phyloP scores from a whole-genome alignment of 2,113 vertebrate species.

The Hucho hucho region DNA sequence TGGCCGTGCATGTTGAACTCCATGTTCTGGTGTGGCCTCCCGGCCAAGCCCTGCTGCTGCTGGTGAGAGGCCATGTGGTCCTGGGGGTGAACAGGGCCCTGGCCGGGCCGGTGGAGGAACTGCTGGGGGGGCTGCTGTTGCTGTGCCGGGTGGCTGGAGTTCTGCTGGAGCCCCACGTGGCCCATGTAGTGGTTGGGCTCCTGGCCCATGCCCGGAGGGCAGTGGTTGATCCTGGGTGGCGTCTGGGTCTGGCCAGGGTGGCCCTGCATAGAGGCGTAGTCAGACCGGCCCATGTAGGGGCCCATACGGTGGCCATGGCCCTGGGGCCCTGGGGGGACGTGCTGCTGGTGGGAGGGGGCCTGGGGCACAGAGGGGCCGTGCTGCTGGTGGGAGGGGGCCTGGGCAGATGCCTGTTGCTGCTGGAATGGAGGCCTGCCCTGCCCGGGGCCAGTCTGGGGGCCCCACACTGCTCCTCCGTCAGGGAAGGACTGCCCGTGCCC shows the following conservation, averaged over 20 bases:
- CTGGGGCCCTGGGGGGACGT: slow-evolving; percentile 78
- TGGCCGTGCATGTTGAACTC: slow-evolving; percentile 90
- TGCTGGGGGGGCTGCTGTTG: slow-evolving; percentile 66
- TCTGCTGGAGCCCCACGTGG: slow-evolving; percentile 72
- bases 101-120: slow-evolving; percentile 81
- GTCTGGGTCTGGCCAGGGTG: slow-evolving; percentile 79
- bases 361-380: no score
- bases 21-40: slow-evolving; percentile 83
- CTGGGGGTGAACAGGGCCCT: slow-evolving; percentile 47
- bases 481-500: slow-evolving; percentile 82
- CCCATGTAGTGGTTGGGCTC: slow-evolving; percentile 81
- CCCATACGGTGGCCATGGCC: slow-evolving; percentile 88
- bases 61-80: slow-evolving; percentile 87
- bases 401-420: slow-evolving; percentile 67
- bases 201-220: slow-evolving; percentile 87
- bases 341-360: slow-evolving; percentile 49
- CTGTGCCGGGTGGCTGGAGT: slow-evolving; percentile 79
- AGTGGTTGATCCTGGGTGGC: slow-evolving; percentile 86
- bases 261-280: slow-evolving; percentile 90
- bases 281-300: slow-evolving; percentile 86
- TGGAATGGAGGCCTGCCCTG: slow-evolving; percentile 81
- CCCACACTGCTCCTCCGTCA: slow-evolving; percentile 81
- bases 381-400: slow-evolving; percentile 24
- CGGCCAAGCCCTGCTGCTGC: slow-evolving; percentile 55
- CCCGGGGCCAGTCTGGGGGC: slow-evolving; percentile 77